Base-by-base conservation (phyloP, 2,888 invertebrate species). In the Phalera bucephala region DNA sequence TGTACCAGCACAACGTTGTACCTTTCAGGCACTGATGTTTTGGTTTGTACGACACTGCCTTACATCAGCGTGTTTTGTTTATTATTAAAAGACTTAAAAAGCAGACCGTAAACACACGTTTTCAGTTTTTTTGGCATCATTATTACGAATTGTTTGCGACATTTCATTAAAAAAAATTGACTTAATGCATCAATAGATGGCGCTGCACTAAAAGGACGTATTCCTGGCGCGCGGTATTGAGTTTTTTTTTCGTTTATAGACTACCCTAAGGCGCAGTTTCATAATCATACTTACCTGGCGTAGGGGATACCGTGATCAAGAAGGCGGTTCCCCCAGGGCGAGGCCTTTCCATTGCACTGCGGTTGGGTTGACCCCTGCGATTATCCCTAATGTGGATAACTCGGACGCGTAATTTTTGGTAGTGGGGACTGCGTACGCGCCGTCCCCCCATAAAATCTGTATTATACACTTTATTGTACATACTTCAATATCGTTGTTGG, bases 231-330 rank as follows among this genome's bases (percentile, higher is more conserved):
- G 23, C 23, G 26, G 26, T 26, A 6, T 26, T 26, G 13, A 21
- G 28, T 14, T 12, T 12, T 6, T 29, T 11, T n/a, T 11, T 1
- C 2, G 10, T 11, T 25, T 15, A 36, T 25, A 5, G n/a, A 36
- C 20, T 9, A 12, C 5, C 32, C 11, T 13, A 9, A 1, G 7
- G 1, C 2, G 12, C 8, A 6, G 0, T 11, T 2, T 3, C 4
- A 0, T 31, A 47, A 25, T 7, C 52, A 49, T 52, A 52, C 52
- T 49, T 52, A 52, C 52, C 41, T 51, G 51, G 43, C 44, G 38
- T 43, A 50, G 37, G 37, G 35, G 45, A 39, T 20, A 41, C 41
- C 43, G 45, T 41, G 43, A 41, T 31, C 41, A 45, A 7, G 25
- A 31, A 36, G 30, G 40, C 47, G 40, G 47, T 47, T 47, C 40